A percentile compares a stretch with the other conserved stretches of the same genome.
Conservation (phyloP, 1,140 invertebrate species). For the Solen grandis region DNA sequence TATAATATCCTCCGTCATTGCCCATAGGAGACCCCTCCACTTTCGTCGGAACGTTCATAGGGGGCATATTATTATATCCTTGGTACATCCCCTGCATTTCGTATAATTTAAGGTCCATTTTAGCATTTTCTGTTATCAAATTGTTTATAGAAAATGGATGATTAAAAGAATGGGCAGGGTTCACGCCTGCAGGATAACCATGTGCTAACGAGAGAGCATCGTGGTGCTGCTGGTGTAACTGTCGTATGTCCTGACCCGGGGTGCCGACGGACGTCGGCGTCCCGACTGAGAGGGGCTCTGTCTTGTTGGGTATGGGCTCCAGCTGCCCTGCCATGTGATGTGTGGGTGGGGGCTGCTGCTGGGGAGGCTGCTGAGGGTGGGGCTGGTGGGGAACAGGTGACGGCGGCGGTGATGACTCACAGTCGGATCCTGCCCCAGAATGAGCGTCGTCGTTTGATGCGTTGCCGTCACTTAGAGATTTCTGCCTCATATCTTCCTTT, state of each 20-base stretch:
- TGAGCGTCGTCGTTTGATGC: slow-evolving; percentile 15
- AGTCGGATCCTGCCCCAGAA: slow-evolving; percentile 55
- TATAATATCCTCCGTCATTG: slow-evolving; percentile 73
- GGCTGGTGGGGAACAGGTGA: slow-evolving; percentile 40
- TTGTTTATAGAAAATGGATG: slow-evolving; percentile 93
- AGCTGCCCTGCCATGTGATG: slow-evolving; percentile 61
- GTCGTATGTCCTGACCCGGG: slow-evolving; percentile 81
- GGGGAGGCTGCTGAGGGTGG: slow-evolving; percentile 73
- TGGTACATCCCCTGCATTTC: slow-evolving; percentile 73
- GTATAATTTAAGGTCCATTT: slow-evolving; percentile 80
- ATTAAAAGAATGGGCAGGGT: slow-evolving; percentile 77
- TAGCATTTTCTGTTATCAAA: slow-evolving; percentile 77
- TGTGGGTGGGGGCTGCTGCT: slow-evolving; percentile 72
- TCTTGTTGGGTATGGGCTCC: slow-evolving; percentile 53
- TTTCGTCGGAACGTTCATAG: slow-evolving; percentile 69
- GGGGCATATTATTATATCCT: slow-evolving; percentile 75
- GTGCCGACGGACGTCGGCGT: slow-evolving; percentile 59
- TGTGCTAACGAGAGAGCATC: slow-evolving; percentile 75
- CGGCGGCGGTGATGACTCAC: slow-evolving; percentile 61
- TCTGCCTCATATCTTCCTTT: slow-evolving; percentile 91
- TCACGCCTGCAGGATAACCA: slow-evolving; percentile 65
- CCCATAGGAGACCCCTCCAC: slow-evolving; percentile 65
- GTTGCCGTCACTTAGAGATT: slow-evolving; percentile 80
- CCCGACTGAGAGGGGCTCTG: slow-evolving; percentile 55
- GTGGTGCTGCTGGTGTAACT: slow-evolving; percentile 81